Conservation (phyloP, 2,113 vertebrate genomes). For the Sander vitreus region DNA sequence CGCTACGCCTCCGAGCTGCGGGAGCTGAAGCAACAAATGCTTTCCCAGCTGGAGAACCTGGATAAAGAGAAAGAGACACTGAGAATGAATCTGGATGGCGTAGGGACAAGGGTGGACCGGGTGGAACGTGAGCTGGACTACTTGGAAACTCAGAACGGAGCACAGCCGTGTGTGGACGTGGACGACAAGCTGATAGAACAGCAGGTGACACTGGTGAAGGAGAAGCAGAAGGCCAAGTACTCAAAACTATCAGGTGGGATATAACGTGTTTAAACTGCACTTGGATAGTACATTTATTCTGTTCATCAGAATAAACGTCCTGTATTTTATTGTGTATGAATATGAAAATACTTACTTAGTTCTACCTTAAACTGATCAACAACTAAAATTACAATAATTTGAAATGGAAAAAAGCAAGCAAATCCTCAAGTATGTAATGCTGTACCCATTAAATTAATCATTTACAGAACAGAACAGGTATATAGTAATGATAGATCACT, state of each 20-base stretch:
- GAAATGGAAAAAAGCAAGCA: neutral
- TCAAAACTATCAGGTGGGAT: constrained; percentile 90
- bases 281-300: neutral
- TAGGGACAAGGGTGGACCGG: constrained; percentile 90
- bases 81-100: constrained; percentile 86
- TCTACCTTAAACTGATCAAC: neutral
- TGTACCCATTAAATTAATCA: neutral
- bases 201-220: constrained; percentile 86
- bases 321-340: neutral
- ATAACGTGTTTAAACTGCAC: neutral
- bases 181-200: constrained; percentile 93
- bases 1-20: constrained; percentile 94
- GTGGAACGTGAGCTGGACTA: constrained; percentile 97
- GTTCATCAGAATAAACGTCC: neutral
- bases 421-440: neutral
- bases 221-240: constrained; percentile 92
- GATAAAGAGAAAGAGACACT: constrained; percentile 93
- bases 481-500: neutral
- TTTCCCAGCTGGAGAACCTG: constrained; percentile 90
- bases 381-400: neutral
- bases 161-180: constrained; percentile 91
- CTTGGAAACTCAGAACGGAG: constrained; percentile 93
- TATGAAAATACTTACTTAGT: too few relatives aligned
- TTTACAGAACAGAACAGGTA: neutral
- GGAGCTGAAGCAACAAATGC: constrained; percentile 96